Conservation (phyloP, 2,113 vertebrate genomes). For the Apistogramma diplotaenia region DNA sequence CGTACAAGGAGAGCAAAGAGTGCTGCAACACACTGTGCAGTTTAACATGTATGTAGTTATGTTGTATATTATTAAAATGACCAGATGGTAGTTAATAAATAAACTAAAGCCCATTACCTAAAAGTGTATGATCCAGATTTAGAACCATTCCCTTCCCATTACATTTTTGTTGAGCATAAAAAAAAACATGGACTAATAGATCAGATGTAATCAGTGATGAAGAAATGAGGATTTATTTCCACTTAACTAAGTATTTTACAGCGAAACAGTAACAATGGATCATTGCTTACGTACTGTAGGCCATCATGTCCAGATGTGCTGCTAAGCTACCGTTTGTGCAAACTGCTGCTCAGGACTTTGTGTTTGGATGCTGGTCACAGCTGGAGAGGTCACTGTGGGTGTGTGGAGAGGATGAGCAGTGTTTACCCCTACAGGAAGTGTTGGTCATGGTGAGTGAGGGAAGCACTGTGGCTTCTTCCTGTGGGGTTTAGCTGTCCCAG, state of each 20-base stretch:
- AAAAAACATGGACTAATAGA: neutral
- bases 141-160: neutral
- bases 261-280: neutral
- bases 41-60: neutral
- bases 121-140: neutral
- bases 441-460: neutral
- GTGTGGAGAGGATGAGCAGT: neutral
- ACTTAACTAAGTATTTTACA: neutral
- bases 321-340: neutral
- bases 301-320: neutral
- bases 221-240: neutral
- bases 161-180: neutral
- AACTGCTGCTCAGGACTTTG: neutral
- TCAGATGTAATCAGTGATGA: too few relatives aligned
- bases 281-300: neutral
- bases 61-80: neutral
- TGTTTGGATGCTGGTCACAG: neutral
- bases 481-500: neutral
- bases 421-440: conserved; percentile 19
- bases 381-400: neutral
- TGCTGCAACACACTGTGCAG: neutral
- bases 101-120: neutral
- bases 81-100: neutral
- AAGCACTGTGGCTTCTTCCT: conserved; percentile 2
- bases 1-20: neutral